Evolutionary conservation across 2,888 invertebrate genomes (phyloP), one percentile per base, ranked within the genome.

Genomic region (Cheilosia impressa): DNA sequence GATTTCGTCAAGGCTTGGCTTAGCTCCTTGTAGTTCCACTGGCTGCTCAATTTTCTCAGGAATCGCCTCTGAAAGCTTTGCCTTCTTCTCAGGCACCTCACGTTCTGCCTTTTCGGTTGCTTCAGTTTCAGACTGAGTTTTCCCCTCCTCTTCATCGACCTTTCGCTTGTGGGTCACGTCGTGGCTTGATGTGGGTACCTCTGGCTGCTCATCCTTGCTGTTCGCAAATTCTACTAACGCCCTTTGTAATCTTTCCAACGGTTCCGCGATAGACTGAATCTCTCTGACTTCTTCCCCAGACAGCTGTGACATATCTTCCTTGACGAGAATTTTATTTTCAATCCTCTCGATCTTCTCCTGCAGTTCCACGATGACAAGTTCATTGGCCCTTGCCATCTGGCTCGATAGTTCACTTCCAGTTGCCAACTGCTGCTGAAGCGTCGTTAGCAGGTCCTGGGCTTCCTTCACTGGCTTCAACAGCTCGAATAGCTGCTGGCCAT

Each of bases 381-480:
- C 87, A 58, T 91, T 90, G 38, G 89, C 88, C 4, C 88, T 87
- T 3, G 90, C 82, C 9, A 91, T 87, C 17, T 80, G 85, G 0
- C 87, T 87, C 7, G 89, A 87, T 9, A 89, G 50, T 0, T 89
- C 83, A 85, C 88, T 88, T 24, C 90, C 89, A 10, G 75, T 62
- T 15, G 88, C 87, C 31, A 91, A 79, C 1, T 90, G 91, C 27
- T 90, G 85, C 24, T 91, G 90, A 1, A 91, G 84, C 47, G 90
- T 88, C 0, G 87, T 88, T 4, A 91, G 71, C 41, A 91, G 90
- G 0, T 88, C 72, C 60, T 90, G 89, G 1, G 87, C 53, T 69
- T 88, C 80, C 31, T 87, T 87, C 2, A 90, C 90, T 57, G 90
- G 89, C 52, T 90, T 88, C 27, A 90, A 87, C 1, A 90, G 79